Evolutionary conservation across 2,888 invertebrate genomes (phyloP), one percentile per base, ranked within the genome.

Genomic region (Drosophila borborema): DNA sequence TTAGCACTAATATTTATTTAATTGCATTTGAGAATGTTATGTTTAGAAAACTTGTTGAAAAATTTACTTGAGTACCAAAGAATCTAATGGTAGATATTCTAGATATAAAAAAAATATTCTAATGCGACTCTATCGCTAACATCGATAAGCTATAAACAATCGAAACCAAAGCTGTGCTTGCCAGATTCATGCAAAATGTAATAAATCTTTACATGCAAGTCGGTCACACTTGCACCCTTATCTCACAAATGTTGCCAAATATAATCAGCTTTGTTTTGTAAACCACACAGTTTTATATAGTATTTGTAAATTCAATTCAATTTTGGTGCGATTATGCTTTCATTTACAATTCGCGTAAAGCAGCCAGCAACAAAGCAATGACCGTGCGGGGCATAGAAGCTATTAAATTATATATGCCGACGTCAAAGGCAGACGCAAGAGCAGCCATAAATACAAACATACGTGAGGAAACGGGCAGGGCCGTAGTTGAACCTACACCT

Each of bases 311-410:
- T 51, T 51, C 31, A 40, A 28, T 40, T 23, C 38, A 38, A 38
- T 54, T 49, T 3, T 46, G 38, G 40, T 48, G 60, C 34, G 60
- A 46, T 61, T 71, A 77, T 78, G 78, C 55, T 56, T 60, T 36
- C 28, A 46, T 55, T 14, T 56, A 34, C 34, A 80, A 55, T 75
- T 61, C 74, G 64, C 45, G 38, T 7, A 16, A 46, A 56, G 23
- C 49, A 59, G 59, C 51, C 62, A 80, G 68, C 63, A 59, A 59
- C 65, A 58, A 65, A 72, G 84, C 70, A 72, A 86, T 89, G 87
- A 88, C 91, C 53, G 91, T 90, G 61, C 89, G 89, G 56, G 92
- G 92, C 64, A 88, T 92, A 54, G 92, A 92, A 88, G 92, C 92
- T 68, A 91, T 91, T 68, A 92, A 91, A 77, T 79, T 91, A 54